phyloP scores from a whole-genome alignment of 2,888 invertebrate genomes.

The Eupithecia centaureata region DNA sequence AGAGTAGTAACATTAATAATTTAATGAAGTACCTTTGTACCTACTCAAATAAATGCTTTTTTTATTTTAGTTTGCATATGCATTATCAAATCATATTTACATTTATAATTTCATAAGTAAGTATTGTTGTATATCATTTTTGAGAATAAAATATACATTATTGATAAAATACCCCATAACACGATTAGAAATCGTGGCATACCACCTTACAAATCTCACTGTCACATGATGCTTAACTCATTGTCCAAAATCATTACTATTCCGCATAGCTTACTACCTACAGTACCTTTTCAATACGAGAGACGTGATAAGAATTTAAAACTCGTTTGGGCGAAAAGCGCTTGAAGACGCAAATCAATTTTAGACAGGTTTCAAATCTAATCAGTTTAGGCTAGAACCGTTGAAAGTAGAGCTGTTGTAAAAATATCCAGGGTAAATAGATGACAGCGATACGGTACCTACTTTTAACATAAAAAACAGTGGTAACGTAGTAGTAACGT shows the following conservation, averaged over 20 bases:
- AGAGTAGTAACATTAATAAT: too few species aligned
- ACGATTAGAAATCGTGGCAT: background rate
- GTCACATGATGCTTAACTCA: constrained; percentile 1
- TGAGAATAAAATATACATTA: too few species aligned
- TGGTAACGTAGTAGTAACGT: too few species aligned
- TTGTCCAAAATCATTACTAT: constrained; percentile 3
- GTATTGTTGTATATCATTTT: too few species aligned
- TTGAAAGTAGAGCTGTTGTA: background rate
- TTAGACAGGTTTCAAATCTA: background rate
- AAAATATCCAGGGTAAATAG: background rate
- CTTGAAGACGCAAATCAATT: background rate
- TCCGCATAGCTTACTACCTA: background rate
- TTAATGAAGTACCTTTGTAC: too few species aligned
- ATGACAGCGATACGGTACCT: background rate
- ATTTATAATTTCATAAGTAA: too few species aligned
- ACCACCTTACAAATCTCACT: background rate
- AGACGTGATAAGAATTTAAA: constrained; percentile 3
- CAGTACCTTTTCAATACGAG: background rate
- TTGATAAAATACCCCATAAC: too few species aligned
- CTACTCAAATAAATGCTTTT: too few species aligned
- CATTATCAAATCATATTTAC: too few species aligned
- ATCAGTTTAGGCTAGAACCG: background rate
- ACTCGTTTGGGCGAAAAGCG: background rate
- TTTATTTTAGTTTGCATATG: too few species aligned
- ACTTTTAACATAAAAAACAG: too few species aligned